Percentiles rank a stretch among this genome's conserved stretches.
These are phyloP conservation scores for Sphenodon punctatus DNA, from an alignment of 2,797 vertebrate species.

Conservation along the genomic window DNA sequence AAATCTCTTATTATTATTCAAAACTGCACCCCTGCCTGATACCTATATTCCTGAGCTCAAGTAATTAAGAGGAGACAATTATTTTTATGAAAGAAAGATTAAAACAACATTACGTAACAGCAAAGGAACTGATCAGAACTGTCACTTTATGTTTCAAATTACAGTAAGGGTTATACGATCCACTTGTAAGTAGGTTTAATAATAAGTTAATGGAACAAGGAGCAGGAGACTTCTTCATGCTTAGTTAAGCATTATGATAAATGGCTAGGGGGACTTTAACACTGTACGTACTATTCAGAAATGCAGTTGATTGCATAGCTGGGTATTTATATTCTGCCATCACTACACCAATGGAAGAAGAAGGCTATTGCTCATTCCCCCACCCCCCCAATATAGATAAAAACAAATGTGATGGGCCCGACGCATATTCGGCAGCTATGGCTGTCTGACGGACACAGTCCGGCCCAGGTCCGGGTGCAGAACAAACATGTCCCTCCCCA, in stretches of 20 bases:
- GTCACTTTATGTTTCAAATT: slow-evolving; percentile 41
- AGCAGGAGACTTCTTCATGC: slow-evolving; percentile 14
- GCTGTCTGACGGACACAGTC: no score
- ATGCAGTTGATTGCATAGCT: not conserved
- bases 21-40: not conserved
- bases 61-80: slow-evolving; percentile 27
- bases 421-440: no score
- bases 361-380: not conserved
- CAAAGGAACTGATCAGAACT: slow-evolving; percentile 12
- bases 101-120: slow-evolving; percentile 6
- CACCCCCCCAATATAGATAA: no score
- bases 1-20: slow-evolving; percentile 16
- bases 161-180: slow-evolving; percentile 20
- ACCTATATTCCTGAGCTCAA: not conserved
- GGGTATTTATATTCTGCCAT: not conserved
- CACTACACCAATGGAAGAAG: not conserved
- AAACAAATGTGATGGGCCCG: no score
- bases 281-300: not conserved
- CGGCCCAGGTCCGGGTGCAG: no score
- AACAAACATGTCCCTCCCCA: no score
- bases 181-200: slow-evolving; percentile 35
- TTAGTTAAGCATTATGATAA: not conserved
- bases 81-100: slow-evolving; percentile 50
- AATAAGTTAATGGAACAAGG: slow-evolving; percentile 29
- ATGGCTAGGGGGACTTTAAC: not conserved